A percentile compares a stretch with the other conserved stretches of the same genome.
Conservation (phyloP, 2,113 vertebrate genomes). For the Atractosteus spatula region DNA sequence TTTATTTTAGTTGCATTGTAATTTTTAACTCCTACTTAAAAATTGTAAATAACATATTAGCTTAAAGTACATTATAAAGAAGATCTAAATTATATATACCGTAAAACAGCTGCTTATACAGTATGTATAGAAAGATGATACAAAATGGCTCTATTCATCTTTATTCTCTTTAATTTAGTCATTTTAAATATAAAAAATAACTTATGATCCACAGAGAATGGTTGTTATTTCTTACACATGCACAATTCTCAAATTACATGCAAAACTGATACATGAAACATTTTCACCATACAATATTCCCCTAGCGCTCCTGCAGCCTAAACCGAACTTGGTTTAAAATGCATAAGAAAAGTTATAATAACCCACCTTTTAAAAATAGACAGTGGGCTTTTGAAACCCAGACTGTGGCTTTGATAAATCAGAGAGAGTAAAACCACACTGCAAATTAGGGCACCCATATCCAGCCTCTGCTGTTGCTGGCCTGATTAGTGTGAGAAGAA, state of each 20-base stretch:
- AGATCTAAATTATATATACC: too few relatives aligned
- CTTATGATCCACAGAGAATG: too few relatives aligned
- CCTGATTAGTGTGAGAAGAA: conserved; percentile 37
- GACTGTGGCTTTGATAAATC: conserved; percentile 63
- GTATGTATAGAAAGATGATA: too few relatives aligned
- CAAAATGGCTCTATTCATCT: too few relatives aligned
- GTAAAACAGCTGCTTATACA: too few relatives aligned
- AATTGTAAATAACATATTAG: too few relatives aligned
- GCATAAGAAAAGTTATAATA: background rate
- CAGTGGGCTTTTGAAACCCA: conserved; percentile 61
- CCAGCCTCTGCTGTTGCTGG: conserved; percentile 43
- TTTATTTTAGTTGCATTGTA: too few relatives aligned
- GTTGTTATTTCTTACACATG: background rate
- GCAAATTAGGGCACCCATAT: conserved; percentile 69
- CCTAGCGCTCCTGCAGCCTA: background rate
- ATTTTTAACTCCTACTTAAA: too few relatives aligned
- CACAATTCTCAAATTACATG: background rate
- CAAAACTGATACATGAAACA: background rate
- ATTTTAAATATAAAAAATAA: too few relatives aligned
- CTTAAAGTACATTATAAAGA: too few relatives aligned
- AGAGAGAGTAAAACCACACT: conserved; percentile 65
- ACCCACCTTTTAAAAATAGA: conserved; percentile 78
- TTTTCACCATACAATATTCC: background rate
- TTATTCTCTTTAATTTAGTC: too few relatives aligned
- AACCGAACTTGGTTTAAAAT: background rate